Evolutionary conservation across 1,140 invertebrate species (phyloP).

Genomic region (Leptestheria dahalacensis): DNA sequence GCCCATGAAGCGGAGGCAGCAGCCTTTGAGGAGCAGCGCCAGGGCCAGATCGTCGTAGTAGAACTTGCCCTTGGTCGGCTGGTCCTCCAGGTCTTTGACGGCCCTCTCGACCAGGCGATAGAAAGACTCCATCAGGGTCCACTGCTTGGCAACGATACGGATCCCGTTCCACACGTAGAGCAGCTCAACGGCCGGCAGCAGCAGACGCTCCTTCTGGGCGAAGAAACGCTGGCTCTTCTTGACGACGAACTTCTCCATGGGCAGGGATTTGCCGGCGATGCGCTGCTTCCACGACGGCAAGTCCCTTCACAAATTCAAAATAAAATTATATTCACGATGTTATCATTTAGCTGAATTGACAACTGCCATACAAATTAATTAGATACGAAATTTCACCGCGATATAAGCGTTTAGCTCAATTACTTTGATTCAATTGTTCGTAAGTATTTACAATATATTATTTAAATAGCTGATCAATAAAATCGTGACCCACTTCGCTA

Average conservation of each 20-base stretch:
- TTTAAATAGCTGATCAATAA: no score
- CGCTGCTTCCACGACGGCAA: constrained; percentile 68
- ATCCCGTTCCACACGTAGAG: constrained; percentile 91
- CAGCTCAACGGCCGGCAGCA: constrained; percentile 71
- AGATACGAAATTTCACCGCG: no score
- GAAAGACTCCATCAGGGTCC: constrained; percentile 47
- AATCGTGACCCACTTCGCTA: no score
- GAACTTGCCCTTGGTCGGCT: constrained; percentile 26
- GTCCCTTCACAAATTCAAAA: no score
- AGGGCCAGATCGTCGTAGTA: constrained; percentile 64
- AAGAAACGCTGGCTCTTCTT: constrained; percentile 65
- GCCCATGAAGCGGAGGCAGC: constrained; percentile 59
- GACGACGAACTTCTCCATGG: constrained; percentile 89
- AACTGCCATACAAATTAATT: no score
- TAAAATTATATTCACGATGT: no score
- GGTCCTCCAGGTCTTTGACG: constrained; percentile 27
- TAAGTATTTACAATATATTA: no score
- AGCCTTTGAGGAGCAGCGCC: constrained; percentile 60
- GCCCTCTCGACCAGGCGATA: constrained; percentile 53
- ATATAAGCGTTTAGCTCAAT: no score
- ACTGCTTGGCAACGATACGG: constrained; percentile 58
- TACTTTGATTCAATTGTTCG: no score
- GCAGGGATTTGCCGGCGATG: constrained; percentile 89
- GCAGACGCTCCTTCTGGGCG: constrained; percentile 51
- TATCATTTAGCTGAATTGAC: no score